Evolutionary conservation across 2,113 vertebrate genomes (phyloP), one percentile per base, ranked within the genome.

Genomic region (Heptranchias perlo): DNA sequence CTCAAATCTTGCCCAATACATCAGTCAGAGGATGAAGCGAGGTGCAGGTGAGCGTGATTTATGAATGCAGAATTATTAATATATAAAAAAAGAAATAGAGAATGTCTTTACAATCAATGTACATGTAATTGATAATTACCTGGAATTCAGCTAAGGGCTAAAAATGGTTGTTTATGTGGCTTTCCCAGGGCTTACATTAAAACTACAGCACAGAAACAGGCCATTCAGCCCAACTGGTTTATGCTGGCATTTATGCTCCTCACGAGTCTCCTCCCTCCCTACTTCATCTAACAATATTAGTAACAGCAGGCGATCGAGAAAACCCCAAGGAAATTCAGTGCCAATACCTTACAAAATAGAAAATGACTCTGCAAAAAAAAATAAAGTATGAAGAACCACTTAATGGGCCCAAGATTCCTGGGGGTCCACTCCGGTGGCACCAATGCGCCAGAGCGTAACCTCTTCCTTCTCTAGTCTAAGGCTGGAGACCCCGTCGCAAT

Each of bases 371-470:
- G 73, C 73, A n/a, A 13, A 35, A 78, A 84, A 18, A 84, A 67
- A 54, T 54, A 54, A 54, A 4, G 0, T 84, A 18, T 84, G 78
- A 84, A 18, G n/a, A 84, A 39, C 13, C 78, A 21, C 78, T 76
- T 44, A 47, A 47, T 6, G 1, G n/a, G 39, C 39, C 39, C 78
- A 84, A 84, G 39, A 18, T 18, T n/a, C 11, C 35, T 76, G 16
- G 0, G 2, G 5, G n/a, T 4, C n/a, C 4, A 47, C 13, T 16
- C 16, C 39, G 2, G 5, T 4, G 3, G 2, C 4, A n/a, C 76
- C 18, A 65, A 14, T 64, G 62, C 23, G 64, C 64, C 4, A 82
- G 78, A 16, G 39, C 10, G 4, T 44, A 82, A 84, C 11, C 14
- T 18, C 39, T 44, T 3, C 47, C 14, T 54, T 44, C 14, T 14